phyloP scores from a whole-genome alignment of 2,888 invertebrate species.

The Melieria crassipennis region DNA sequence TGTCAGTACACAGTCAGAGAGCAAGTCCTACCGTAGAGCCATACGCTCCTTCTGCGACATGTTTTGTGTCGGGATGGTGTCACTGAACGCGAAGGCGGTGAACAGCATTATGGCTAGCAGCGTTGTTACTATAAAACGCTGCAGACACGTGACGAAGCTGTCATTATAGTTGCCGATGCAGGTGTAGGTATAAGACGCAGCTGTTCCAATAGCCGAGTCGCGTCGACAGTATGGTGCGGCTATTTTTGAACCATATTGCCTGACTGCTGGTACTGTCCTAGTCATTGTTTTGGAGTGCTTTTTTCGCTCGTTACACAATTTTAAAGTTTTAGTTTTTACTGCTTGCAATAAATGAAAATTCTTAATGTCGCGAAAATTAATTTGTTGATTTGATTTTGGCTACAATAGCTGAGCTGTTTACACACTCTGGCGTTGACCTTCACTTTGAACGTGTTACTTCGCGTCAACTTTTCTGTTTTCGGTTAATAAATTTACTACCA shows the following conservation, averaged over 20 bases:
- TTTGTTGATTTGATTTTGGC: too few species aligned
- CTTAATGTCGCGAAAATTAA: too few species aligned
- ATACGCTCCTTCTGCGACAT: constrained; percentile 75
- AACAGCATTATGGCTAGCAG: constrained; percentile 44
- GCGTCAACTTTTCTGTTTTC: constrained; percentile 30
- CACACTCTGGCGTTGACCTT: constrained; percentile 52
- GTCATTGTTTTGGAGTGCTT: constrained; percentile 12
- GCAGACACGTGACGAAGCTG: constrained; percentile 22
- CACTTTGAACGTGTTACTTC: constrained; percentile 57
- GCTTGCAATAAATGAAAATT: background rate
- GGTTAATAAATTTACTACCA: constrained; percentile 1
- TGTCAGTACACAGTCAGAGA: background rate
- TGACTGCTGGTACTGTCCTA: too few species aligned
- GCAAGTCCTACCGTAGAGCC: constrained; percentile 70
- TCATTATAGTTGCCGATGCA: background rate
- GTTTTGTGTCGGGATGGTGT: constrained; percentile 63
- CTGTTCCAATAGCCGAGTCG: too few species aligned
- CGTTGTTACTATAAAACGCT: constrained; percentile 38
- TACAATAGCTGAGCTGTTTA: too few species aligned
- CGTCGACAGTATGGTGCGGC: background rate
- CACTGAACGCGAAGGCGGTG: constrained; percentile 45
- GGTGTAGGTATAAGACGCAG: too few species aligned
- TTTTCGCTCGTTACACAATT: constrained; percentile 8
- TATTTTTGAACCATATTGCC: background rate
- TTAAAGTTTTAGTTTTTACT: constrained; percentile 39